Evolutionary conservation across 2,888 invertebrate species (phyloP), one percentile per base, ranked within the genome.

Genomic region (Hirudinaria manillensis): DNA sequence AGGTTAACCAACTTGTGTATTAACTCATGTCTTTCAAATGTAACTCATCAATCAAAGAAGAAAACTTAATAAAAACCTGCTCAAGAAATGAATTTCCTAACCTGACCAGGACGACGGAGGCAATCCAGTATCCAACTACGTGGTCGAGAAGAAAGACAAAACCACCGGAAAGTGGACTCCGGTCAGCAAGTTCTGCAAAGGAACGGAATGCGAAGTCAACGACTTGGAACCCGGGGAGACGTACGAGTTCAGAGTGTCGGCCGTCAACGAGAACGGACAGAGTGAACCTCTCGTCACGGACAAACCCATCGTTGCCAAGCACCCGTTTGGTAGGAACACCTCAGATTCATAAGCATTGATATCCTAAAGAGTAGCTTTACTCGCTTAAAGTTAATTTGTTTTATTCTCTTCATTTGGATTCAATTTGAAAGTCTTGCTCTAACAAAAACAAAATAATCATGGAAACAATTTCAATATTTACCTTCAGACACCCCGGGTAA

Each of bases 221-320:
- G 94, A 95, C 21, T 87, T 98, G 77, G 93, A 94, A 4, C 85
- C 85, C 75, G 85, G 85, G 38, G 83, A 85, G 92, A 81, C 92
- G 82, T 99, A 99, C 87, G 91, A 91, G 84, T 99, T 99, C 90
- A 90, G 99, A 74, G 91, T 99, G 0, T 90, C 94, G 70, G 99
- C 99, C 29, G 99, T 99, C 86, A 99, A 99, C 87, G 97, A 97
- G 82, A 96, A 97, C 81, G 99, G 99, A n/a, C 89, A 94, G 19
- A 95, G 97, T 32, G 93, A 94, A 53, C 94, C 98, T 7, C 87
- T 98, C 67, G 91, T 93, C 80, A 92, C 93, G 82, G 89, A 90
- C 19, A 92, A 93, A 77, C 91, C 93, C 13, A 91, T 98, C 78
- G 90, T 91, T 74, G 98, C 99, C 78, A 96, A 95, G 88, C 94